A percentile compares a stretch with the other conserved stretches of the same genome.
Evolutionary conservation across 1,140 invertebrate species (phyloP).

Genomic region (Mesaphorura yosii): DNA sequence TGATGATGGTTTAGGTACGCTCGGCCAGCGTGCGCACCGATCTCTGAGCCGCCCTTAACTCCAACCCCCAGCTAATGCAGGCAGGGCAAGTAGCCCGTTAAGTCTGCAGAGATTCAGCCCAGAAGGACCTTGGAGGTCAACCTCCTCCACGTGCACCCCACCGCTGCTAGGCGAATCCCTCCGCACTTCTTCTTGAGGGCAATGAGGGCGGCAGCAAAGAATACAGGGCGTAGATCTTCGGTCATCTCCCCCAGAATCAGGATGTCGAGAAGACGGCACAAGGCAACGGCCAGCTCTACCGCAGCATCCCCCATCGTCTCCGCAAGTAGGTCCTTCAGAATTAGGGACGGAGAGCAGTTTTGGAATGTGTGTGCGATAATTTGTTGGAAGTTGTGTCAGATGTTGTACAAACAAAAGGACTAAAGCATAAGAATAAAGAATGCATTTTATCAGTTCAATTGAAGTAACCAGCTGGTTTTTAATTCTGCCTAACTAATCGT

Average conservation of each 20-base stretch:
- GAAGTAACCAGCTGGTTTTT: no score
- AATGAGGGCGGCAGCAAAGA: not conserved
- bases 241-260: not conserved
- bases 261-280: not conserved
- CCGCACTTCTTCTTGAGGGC: not conserved
- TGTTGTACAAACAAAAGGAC: no score
- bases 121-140: not conserved
- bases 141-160: not conserved
- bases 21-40: not conserved
- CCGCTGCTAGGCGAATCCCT: not conserved
- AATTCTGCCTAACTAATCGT: no score
- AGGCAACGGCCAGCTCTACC: not conserved
- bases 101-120: not conserved
- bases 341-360: not conserved
- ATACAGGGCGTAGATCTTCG: not conserved
- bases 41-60: not conserved
- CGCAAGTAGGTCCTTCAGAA: constrained; percentile 3
- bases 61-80: not conserved
- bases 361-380: no score
- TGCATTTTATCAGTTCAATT: no score
- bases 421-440: no score
- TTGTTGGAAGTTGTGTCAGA: no score
- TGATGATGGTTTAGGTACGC: not conserved
- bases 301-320: not conserved
- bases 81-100: not conserved